phyloP scores from a whole-genome alignment of 2,888 invertebrate species.

The Cetonia aurata region DNA sequence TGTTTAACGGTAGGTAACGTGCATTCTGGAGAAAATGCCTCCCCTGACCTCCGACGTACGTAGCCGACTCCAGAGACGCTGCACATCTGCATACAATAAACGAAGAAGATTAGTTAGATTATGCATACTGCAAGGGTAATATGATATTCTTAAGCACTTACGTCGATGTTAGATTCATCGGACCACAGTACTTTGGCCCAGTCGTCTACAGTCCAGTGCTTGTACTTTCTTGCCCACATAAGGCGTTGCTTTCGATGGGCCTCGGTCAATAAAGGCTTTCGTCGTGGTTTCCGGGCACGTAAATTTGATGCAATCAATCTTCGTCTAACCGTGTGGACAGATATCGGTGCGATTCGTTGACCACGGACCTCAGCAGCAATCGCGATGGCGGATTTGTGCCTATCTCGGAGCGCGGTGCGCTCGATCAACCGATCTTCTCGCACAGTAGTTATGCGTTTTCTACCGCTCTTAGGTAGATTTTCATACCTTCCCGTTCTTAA shows the following conservation, averaged over 20 bases:
- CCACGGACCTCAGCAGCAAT: background rate
- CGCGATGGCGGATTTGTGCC: background rate
- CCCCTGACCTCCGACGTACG: no score
- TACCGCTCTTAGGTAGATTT: background rate
- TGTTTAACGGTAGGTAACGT: slow-evolving; percentile 6
- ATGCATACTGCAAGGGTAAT: background rate
- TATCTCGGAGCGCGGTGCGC: background rate
- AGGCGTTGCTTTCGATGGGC: background rate
- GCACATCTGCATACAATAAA: no score
- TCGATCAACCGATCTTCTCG: slow-evolving; percentile 7
- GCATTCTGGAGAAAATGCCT: background rate
- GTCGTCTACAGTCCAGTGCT: background rate
- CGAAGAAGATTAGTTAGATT: background rate
- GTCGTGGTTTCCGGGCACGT: slow-evolving; percentile 3
- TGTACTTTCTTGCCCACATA: slow-evolving; percentile 1
- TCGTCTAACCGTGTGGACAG: background rate
- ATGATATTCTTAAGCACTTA: background rate
- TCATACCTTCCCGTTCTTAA: no score
- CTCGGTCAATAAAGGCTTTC: background rate
- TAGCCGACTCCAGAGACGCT: no score
- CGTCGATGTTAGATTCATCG: background rate
- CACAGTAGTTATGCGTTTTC: no score
- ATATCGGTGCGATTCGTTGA: background rate
- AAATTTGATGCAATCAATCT: background rate
- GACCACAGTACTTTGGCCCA: background rate